These are phyloP conservation scores for Perodicticus potto DNA, from an alignment of 2,797 vertebrate genomes.

Conservation along the genomic window DNA sequence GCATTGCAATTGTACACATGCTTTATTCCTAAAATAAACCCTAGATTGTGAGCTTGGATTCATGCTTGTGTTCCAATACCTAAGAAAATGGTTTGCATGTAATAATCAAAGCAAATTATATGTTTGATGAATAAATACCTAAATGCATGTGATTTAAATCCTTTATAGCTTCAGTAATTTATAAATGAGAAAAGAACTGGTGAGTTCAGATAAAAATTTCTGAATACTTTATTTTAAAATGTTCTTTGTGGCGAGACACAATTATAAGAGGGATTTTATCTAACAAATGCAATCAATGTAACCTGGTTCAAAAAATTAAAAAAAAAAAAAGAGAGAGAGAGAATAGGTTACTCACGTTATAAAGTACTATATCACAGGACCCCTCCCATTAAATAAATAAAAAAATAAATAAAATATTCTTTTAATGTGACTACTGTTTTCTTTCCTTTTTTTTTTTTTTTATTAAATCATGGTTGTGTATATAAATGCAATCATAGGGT, in stretches of 20 bases:
- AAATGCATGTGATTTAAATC: not conserved
- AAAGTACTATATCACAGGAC: no score
- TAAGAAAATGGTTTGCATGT: not conserved
- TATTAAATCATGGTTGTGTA: no score
- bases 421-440: not conserved
- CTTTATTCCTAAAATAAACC: not conserved
- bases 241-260: not conserved
- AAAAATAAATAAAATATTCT: not conserved
- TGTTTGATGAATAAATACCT: constrained; percentile 1
- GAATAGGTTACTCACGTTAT: no score
- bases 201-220: not conserved
- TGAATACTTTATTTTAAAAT: not conserved
- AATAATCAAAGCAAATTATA: not conserved
- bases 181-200: constrained; percentile 2
- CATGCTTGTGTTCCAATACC: not conserved
- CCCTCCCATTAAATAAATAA: no score
- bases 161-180: not conserved
- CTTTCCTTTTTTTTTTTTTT: no score
- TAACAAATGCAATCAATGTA: no score
- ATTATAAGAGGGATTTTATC: no score
- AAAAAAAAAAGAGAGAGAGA: no score
- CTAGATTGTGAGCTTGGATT: not conserved
- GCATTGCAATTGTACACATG: not conserved
- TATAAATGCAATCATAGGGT: no score
- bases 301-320: no score